phyloP scores from a whole-genome alignment of 2,888 invertebrate genomes.

The Biston betularia region DNA sequence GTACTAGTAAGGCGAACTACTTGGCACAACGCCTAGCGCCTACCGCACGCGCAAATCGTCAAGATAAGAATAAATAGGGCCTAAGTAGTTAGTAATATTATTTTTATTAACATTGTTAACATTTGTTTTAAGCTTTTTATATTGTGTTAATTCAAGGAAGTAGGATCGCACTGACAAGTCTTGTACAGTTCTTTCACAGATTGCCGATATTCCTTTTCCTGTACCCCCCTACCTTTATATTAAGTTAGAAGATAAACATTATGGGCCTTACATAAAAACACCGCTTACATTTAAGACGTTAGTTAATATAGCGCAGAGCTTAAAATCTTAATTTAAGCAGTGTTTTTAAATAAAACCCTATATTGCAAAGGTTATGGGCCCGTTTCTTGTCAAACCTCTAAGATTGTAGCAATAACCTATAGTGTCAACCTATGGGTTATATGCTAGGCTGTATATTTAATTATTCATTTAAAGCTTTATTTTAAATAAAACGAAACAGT shows the following conservation, averaged over 20 bases:
- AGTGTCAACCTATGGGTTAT: too few relatives aligned
- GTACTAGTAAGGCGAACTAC: too few relatives aligned
- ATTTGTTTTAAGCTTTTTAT: conserved; percentile 58
- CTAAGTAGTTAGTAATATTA: not conserved
- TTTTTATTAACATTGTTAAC: conserved; percentile 36
- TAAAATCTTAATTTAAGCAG: conserved; percentile 7
- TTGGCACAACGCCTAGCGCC: too few relatives aligned
- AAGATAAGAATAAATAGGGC: not conserved
- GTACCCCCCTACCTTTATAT: conserved; percentile 37
- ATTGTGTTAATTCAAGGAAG: conserved; percentile 48
- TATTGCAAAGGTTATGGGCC: conserved; percentile 20
- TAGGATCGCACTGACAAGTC: conserved; percentile 45
- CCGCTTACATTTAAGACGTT: too few relatives aligned
- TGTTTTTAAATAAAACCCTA: not conserved
- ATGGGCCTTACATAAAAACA: too few relatives aligned
- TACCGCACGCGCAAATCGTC: too few relatives aligned
- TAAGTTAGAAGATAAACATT: conserved; percentile 7
- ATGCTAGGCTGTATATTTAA: too few relatives aligned
- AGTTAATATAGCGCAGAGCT: too few relatives aligned
- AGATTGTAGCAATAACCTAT: too few relatives aligned
- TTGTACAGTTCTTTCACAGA: conserved; percentile 70
- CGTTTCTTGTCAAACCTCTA: conserved; percentile 8
- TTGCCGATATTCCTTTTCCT: conserved; percentile 64
- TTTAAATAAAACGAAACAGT: too few relatives aligned
- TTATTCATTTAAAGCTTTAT: too few relatives aligned